Evolutionary conservation across 1,140 invertebrate species (phyloP).

Genomic region (Aphelinus certus): DNA sequence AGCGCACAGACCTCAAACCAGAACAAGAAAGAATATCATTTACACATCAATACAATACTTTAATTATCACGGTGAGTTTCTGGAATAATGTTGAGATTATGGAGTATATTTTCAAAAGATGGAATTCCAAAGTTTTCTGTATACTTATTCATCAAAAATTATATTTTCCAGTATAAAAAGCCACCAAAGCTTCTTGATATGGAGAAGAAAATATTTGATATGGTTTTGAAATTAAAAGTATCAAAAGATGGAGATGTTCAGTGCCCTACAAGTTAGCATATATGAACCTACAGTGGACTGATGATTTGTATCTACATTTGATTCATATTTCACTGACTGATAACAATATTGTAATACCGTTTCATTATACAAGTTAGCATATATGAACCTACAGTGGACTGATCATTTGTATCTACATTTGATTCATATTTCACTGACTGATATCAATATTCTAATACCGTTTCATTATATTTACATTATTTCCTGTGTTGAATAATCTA

Average conservation of each 20-base stretch:
- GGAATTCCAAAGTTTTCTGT: background rate
- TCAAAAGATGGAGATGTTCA: constrained; percentile 66
- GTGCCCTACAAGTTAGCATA: constrained; percentile 64
- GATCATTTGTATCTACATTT: no score
- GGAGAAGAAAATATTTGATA: constrained; percentile 71
- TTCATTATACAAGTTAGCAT: no score
- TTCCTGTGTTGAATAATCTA: no score
- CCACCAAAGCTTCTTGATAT: constrained; percentile 74
- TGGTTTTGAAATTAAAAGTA: constrained; percentile 67
- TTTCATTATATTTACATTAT: no score
- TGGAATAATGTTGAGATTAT: background rate
- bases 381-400: no score
- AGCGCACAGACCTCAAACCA: constrained; percentile 71
- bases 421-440: no score
- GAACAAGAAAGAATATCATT: constrained; percentile 73
- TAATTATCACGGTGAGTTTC: constrained; percentile 76
- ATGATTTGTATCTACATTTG: no score
- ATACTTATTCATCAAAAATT: constrained; percentile 2
- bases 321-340: no score
- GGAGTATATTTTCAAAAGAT: no score
- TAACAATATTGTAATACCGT: no score
- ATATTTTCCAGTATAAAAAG: constrained; percentile 76
- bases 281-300: no score
- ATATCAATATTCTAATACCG: no score
- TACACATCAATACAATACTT: constrained; percentile 77